A percentile compares a stretch with the other conserved stretches of the same genome.
phyloP scores from a whole-genome alignment of 1,140 invertebrate genomes.

The Tetragonula clypearis region DNA sequence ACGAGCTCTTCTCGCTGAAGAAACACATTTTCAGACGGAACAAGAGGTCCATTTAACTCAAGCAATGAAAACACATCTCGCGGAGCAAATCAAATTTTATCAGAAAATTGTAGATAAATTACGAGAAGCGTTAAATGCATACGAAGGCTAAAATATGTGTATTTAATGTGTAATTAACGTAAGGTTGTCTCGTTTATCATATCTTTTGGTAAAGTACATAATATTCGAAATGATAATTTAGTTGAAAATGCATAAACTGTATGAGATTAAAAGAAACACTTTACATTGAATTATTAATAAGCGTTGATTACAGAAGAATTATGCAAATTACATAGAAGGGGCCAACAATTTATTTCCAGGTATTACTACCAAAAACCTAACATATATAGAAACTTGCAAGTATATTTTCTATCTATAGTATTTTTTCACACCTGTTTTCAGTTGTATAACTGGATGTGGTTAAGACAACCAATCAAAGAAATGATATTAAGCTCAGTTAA shows the following conservation, averaged over 20 bases:
- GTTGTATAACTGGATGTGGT: background rate
- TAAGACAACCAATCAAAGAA: background rate
- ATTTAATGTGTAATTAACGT: background rate
- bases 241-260: slow-evolving; percentile 7
- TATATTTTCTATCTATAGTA: slow-evolving; percentile 45
- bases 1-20: slow-evolving; percentile 95
- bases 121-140: slow-evolving; percentile 83
- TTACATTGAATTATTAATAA: slow-evolving; percentile 28
- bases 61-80: slow-evolving; percentile 92
- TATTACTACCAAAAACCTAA: slow-evolving; percentile 21
- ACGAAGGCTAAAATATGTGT: slow-evolving; percentile 74
- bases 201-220: background rate
- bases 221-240: slow-evolving; percentile 12
- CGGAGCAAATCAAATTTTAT: slow-evolving; percentile 96
- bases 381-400: background rate
- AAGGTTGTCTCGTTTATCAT: background rate
- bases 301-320: background rate
- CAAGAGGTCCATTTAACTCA: slow-evolving; percentile 93
- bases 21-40: slow-evolving; percentile 95
- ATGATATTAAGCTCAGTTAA: background rate
- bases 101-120: slow-evolving; percentile 89
- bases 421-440: slow-evolving; percentile 21
- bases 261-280: background rate
- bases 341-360: slow-evolving; percentile 32
- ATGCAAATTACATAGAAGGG: background rate